These are phyloP conservation scores for Carcina quercana DNA, from an alignment of 2,888 invertebrate genomes.

Conservation along the genomic window DNA sequence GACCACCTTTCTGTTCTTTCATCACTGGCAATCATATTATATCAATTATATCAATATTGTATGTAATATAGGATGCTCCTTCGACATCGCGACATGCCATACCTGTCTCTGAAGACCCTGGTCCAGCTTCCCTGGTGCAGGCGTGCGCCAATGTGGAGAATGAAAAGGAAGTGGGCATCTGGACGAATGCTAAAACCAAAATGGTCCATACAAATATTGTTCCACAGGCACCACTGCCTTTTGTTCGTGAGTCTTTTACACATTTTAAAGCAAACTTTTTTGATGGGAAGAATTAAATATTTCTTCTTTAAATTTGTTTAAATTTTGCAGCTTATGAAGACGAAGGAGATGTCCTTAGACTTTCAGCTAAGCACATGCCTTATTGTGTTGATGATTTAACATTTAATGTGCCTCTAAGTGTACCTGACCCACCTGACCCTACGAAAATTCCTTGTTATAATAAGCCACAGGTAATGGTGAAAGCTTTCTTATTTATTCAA, in stretches of 20 bases:
- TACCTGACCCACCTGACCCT: constrained; percentile 77
- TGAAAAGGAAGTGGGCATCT: constrained; percentile 65
- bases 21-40: no score
- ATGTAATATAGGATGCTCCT: constrained; percentile 63
- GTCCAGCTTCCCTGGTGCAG: constrained; percentile 59
- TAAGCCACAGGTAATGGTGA: constrained; percentile 70
- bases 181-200: constrained; percentile 68
- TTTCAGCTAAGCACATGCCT: constrained; percentile 57
- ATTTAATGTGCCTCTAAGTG: constrained; percentile 71
- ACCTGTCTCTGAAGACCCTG: constrained; percentile 48
- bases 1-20: no score
- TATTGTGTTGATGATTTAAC: constrained; percentile 71
- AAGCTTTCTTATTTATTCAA: constrained; percentile 1
- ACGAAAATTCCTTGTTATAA: constrained; percentile 80
- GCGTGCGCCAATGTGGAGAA: constrained; percentile 60
- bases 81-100: constrained; percentile 52
- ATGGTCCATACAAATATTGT: constrained; percentile 64
- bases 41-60: no score
- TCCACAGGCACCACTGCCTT: constrained; percentile 60
- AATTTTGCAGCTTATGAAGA: constrained; percentile 77
- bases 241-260: constrained; percentile 49
- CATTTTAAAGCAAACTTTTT: no score
- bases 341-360: constrained; percentile 55
- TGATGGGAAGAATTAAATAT: no score
- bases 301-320: no score